Conservation (phyloP, 2,888 invertebrate species). For the Latrodectus hesperus region DNA sequence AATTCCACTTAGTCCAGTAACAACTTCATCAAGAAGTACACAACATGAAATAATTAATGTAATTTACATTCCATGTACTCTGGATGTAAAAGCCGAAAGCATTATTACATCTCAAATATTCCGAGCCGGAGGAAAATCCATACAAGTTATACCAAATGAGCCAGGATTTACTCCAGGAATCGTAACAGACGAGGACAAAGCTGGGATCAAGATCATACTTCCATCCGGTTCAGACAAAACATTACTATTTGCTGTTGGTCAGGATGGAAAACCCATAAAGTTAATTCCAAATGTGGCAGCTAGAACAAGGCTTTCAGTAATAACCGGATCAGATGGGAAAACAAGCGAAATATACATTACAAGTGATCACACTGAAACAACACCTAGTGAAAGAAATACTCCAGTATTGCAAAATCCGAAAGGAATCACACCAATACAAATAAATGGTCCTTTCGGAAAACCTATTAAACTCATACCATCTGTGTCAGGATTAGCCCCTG, state of each 20-base stretch:
- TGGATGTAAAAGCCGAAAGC: background rate
- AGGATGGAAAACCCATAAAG: background rate
- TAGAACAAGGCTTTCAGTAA: background rate
- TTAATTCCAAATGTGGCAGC: background rate
- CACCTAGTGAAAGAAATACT: background rate
- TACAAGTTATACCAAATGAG: background rate
- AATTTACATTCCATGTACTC: background rate
- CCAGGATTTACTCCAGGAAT: background rate
- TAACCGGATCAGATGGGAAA: background rate
- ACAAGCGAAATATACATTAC: background rate
- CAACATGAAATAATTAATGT: background rate
- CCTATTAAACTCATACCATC: background rate
- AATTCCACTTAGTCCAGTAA: background rate
- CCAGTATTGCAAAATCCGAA: background rate
- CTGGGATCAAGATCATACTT: background rate
- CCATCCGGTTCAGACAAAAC: background rate
- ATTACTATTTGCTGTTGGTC: background rate
- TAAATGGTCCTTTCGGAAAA: background rate
- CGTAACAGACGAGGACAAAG: background rate
- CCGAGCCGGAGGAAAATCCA: conserved; percentile 15
- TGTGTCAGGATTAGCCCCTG: background rate
- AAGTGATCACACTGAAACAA: background rate
- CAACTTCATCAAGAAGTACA: background rate
- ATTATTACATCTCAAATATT: background rate
- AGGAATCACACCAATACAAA: background rate